Base-by-base conservation (phyloP, 2,888 invertebrate genomes). In the Embidobia sp. region DNA sequence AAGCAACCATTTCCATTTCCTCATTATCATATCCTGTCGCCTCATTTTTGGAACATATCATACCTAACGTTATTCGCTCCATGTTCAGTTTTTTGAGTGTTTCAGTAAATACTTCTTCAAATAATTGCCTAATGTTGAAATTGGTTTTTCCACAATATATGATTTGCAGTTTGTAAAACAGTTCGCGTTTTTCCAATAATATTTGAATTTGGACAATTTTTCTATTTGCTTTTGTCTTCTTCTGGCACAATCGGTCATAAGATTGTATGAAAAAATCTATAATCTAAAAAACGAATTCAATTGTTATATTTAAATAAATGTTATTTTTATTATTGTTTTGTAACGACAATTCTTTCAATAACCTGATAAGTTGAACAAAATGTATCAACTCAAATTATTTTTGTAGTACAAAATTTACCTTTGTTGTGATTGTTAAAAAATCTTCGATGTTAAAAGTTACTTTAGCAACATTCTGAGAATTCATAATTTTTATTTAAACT, bases 191-290 rank as follows among this genome's bases (percentile, higher is more conserved):
- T 31, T 59, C 31, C n/a, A 59, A 35, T 16, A 66, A 26, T 8
- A 73, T 37, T 44, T 73, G 64, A 27, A 73, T 64, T 31, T 73
- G 64, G 3, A 51, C 26, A 40, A 73, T 55, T 37, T 48, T 53
- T 7, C 10, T 53, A 7, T 51, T 59, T 0, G 1, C 1, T 35
- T 66, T 13, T 15, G 35, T 19, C 4, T 13, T 10, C 7, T 22
- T 29, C 5, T 11, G 26, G 10, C 22, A 48, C 5, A 31, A 48
- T 51, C 29, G n/a, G n/a, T 57, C 18, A 8, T 57, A 57, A 35
- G 35, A 66, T 3, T 33, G 16, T 26, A 53, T 27, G 6, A 66
- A 46, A 19, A 46, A 35, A 27, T 26, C 1, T 0, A 66, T 46
- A 13, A 46, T 35, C 66, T 66, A 27, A 33, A 64, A 64, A 31